Base-by-base conservation (phyloP, 2,888 invertebrate genomes). In the Pocota personata region DNA sequence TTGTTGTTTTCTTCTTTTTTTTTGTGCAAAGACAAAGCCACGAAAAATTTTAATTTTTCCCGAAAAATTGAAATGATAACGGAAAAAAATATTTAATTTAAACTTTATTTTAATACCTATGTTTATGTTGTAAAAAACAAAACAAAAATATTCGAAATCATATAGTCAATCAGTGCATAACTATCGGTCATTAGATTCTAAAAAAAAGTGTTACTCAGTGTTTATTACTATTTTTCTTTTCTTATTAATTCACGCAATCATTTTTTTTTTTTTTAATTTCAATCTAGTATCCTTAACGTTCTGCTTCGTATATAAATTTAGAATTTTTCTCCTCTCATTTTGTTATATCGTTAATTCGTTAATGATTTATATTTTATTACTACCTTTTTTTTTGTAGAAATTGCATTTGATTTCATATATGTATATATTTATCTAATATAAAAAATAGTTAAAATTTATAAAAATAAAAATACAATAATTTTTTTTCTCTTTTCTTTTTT, bases 11-110 rank as follows among this genome's bases (percentile, higher is more conserved):
- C 48, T 30, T 55, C 67, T 52, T 77, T 52, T 60, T 35, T 86
- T 88, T 88, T 88, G 88, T 88, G 88, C 88, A 88, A 87, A 87
- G 88, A 88, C 88, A 84, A 87, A 88, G 88, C 87, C 87, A 88
- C 82, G 82, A 80, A 86, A 87, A 87, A 79, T 71, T 52, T 32
- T 83, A 75, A 87, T 87, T 82, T 82, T 77, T 64, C 86, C 77
- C 82, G 30, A 55, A 75, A 73, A 78, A 79, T 77, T 57, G 35
- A 82, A 72, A 32, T 67, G 60, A 82, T 72, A 76, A 80, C 37
- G 27, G 12, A 87, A 72, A 66, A 60, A 27, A 78, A 66, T 60
- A 75, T 19, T 78, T 69, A 8, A 71, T 19, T 50, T 60, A 14
- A 32, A 52, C 19, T 27, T 40, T 73, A 52, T 60, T 35, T 64